Conservation (phyloP, 2,888 invertebrate genomes). For the Stictocephala bisonia region DNA sequence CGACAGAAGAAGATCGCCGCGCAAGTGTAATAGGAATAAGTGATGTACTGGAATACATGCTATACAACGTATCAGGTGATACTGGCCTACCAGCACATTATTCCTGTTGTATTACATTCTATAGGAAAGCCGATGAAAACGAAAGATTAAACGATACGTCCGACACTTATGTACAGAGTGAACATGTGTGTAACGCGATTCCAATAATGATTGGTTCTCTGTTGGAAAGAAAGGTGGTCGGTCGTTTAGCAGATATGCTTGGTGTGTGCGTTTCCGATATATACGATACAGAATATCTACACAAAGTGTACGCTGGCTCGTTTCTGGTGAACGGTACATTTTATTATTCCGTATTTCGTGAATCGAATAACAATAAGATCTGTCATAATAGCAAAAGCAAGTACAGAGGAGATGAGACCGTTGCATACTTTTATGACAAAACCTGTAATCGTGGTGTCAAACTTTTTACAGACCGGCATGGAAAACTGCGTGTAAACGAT, state of each 20-base stretch:
- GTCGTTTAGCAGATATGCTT: neutral
- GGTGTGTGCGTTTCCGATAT: neutral
- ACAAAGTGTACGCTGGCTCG: neutral
- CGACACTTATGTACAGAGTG: too few species aligned
- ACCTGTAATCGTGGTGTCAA: neutral
- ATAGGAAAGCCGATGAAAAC: too few species aligned
- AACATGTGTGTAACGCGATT: neutral
- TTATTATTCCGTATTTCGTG: neutral
- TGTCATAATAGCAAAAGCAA: neutral
- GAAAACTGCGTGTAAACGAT: constrained; percentile 1
- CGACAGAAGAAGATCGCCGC: too few species aligned
- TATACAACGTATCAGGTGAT: neutral
- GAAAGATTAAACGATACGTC: too few species aligned
- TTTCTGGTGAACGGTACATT: constrained; percentile 8
- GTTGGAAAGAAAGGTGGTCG: neutral
- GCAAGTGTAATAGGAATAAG: too few species aligned
- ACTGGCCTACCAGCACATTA: neutral
- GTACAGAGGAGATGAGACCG: neutral
- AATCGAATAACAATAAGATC: constrained; percentile 14
- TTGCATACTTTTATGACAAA: neutral
- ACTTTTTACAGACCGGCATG: neutral
- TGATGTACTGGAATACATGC: neutral
- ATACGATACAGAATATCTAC: neutral
- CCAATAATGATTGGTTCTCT: neutral
- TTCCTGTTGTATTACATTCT: neutral